Evolutionary conservation across 2,888 invertebrate genomes (phyloP).

Genomic region (Allygus modestus): DNA sequence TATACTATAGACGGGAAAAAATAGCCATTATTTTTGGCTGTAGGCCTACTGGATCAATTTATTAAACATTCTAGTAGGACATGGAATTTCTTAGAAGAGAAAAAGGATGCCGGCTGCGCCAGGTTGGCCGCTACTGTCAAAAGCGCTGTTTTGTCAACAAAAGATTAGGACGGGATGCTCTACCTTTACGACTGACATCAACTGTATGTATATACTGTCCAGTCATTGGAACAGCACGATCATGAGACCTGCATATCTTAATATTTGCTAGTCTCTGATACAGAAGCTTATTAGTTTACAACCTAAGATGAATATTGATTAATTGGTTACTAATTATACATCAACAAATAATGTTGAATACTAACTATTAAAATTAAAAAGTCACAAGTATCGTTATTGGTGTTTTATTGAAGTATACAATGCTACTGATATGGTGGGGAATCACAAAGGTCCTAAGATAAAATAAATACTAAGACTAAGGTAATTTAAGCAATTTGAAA

Average conservation of each 20-base stretch:
- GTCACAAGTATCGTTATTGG: slow-evolving; percentile 18
- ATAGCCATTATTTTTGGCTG: no score
- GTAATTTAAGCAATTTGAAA: neutral
- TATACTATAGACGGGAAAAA: no score
- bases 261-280: neutral
- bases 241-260: neutral
- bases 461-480: neutral
- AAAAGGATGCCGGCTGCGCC: no score
- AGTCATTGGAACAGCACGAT: neutral
- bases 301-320: neutral
- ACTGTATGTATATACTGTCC: no score
- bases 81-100: no score
- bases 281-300: neutral
- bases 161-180: no score
- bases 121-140: no score
- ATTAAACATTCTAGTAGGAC: no score
- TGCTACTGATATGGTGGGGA: slow-evolving; percentile 36
- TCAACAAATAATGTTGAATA: neutral
- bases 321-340: neutral
- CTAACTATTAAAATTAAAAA: neutral
- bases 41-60: no score
- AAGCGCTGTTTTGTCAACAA: no score
- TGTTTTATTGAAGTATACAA: slow-evolving; percentile 44
- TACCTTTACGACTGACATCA: no score
- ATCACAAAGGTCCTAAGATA: slow-evolving; percentile 25